phyloP scores from a whole-genome alignment of 1,140 invertebrate species.

The Zaprionus nigranus region DNA sequence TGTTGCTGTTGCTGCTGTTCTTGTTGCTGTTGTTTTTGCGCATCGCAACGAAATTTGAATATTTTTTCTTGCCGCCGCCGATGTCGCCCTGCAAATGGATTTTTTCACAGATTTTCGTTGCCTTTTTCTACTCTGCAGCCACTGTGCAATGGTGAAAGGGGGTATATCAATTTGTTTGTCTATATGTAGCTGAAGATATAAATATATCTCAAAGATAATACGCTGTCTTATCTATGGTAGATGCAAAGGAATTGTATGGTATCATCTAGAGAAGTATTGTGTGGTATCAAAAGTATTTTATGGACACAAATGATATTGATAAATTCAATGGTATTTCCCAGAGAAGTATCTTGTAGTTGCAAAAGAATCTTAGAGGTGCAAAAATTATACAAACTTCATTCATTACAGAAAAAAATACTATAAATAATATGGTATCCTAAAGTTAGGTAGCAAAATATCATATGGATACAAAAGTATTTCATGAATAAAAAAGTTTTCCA shows the following conservation, averaged over 20 bases:
- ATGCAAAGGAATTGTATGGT: neutral
- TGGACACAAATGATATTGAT: too few relatives aligned
- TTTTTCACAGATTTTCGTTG: constrained; percentile 80
- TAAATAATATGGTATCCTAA: too few relatives aligned
- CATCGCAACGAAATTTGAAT: constrained; percentile 82
- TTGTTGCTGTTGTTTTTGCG: constrained; percentile 70
- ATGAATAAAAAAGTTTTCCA: too few relatives aligned
- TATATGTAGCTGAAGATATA: neutral
- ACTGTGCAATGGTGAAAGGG: neutral
- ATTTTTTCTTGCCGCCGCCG: constrained; percentile 55
- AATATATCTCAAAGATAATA: neutral
- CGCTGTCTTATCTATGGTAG: neutral
- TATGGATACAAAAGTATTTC: too few relatives aligned
- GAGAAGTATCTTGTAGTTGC: too few relatives aligned
- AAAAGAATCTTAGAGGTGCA: too few relatives aligned
- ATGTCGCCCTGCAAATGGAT: constrained; percentile 69
- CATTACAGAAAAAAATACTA: too few relatives aligned
- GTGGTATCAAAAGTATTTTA: neutral
- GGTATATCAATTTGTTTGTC: neutral
- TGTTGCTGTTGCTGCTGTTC: constrained; percentile 48
- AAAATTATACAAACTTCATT: too few relatives aligned
- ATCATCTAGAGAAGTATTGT: too few relatives aligned
- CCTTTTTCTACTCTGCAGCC: constrained; percentile 17
- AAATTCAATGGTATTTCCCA: too few relatives aligned
- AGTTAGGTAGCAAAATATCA: too few relatives aligned